phyloP scores from a whole-genome alignment of 2,797 vertebrate genomes.

The Telmatherina bonti region DNA sequence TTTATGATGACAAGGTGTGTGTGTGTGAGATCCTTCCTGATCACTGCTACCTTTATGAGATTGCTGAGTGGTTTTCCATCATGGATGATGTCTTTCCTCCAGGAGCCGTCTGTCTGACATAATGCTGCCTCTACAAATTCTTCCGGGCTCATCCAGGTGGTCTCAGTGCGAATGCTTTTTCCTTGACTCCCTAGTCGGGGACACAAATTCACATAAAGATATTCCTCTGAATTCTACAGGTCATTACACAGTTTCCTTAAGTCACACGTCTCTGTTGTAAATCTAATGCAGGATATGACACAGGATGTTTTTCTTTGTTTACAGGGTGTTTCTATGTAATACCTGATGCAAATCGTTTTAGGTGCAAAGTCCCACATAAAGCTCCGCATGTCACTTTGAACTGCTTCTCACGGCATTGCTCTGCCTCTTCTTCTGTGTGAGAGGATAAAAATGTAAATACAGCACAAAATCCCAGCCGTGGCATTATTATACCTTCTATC shows the following conservation, averaged over 20 bases:
- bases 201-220: neutral
- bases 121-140: slow-evolving; percentile 62
- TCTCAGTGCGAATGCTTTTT: slow-evolving; percentile 77
- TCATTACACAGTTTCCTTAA: neutral
- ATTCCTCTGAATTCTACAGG: neutral
- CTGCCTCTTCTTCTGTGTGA: slow-evolving; percentile 20
- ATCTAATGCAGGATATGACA: neutral
- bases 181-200: slow-evolving; percentile 59
- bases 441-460: neutral
- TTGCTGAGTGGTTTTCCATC: slow-evolving; percentile 58
- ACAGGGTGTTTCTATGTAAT: neutral
- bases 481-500: neutral
- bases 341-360: slow-evolving; percentile 74
- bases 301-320: neutral
- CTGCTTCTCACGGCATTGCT: slow-evolving; percentile 20
- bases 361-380: slow-evolving; percentile 52
- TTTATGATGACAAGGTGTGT: neutral
- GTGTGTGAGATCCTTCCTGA: neutral
- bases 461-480: neutral
- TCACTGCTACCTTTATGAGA: slow-evolving; percentile 66
- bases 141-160: slow-evolving; percentile 72
- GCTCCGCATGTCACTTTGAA: slow-evolving; percentile 66
- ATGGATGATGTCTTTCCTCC: slow-evolving; percentile 74
- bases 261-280: neutral
- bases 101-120: slow-evolving; percentile 22